Evolutionary conservation across 1,140 invertebrate species (phyloP), one percentile per base, ranked within the genome.

Genomic region (Trinorchestia longiramus): DNA sequence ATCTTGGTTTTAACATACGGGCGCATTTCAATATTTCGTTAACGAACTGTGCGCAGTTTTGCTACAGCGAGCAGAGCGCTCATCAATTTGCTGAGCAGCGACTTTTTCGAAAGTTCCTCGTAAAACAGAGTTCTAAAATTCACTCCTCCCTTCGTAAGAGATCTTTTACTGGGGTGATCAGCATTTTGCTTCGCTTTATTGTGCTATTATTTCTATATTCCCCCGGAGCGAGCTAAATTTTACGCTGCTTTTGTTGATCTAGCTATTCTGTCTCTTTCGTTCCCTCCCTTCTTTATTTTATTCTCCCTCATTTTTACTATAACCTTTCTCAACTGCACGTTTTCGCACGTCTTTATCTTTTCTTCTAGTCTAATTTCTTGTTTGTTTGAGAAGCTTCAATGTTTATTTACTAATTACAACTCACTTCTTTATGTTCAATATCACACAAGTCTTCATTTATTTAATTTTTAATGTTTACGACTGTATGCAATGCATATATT

Each of bases 101-200:
- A 47, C 3, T 94, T 43, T 40, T 44, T 94, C 43, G 44, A 45
- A 94, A 87, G n/a, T 47, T 62, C 11, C 41, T 45, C 95, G 43
- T 47, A 87, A 43, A 95, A 87, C 95, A 36, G 42, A 43, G 57
- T 47, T 43, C 44, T 47, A 95, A 95, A 95, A 87, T 95, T 45
- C 88, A 28, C 44, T 62, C 41, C 87, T 15, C 95, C 87, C 87
- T 53, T 43, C 44, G 44, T 47, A 40, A 23, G 41, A 41, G 47
- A 95, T 42, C 43, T 87, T 95, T 95, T 87, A 95, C 88, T 53
- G 40, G 42, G n/a, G 88, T 87, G 47, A 17, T 40, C 53, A 43
- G 43, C 44, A 77, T 95, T 47, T 88, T 87, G 15, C 43, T 28
- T 3, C 57, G 95, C 41, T 45, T 95, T 91, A 95, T 45, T 91